Evolutionary conservation across 1,140 invertebrate genomes (phyloP).

Genomic region (Scaptomyza montana): DNA sequence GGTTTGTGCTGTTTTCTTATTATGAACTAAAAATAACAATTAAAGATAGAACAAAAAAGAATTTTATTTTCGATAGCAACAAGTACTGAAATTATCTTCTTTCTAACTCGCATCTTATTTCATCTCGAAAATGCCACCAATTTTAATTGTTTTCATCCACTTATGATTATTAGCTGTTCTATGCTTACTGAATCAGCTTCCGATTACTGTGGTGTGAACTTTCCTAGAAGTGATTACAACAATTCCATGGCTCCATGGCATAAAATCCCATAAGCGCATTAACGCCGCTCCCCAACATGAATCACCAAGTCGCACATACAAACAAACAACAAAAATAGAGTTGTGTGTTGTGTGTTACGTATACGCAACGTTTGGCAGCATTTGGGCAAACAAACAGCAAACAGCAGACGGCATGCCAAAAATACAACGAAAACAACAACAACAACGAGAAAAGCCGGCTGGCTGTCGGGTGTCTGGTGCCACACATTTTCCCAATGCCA

Average conservation of each 20-base stretch:
- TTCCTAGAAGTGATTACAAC: constrained; percentile 50
- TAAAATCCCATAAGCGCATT: constrained; percentile 47
- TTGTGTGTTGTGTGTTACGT: constrained; percentile 45
- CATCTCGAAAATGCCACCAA: too few relatives aligned
- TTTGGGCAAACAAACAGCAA: constrained; percentile 31
- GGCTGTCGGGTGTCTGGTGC: constrained; percentile 50
- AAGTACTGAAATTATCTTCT: too few relatives aligned
- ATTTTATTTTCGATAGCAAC: too few relatives aligned
- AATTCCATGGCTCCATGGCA: neutral
- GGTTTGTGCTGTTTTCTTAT: too few relatives aligned
- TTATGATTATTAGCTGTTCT: constrained; percentile 2
- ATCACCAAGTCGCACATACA: constrained; percentile 36
- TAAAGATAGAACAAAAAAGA: too few relatives aligned
- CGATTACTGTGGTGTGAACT: constrained; percentile 9
- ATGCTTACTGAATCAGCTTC: constrained; percentile 1
- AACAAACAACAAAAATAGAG: constrained; percentile 40
- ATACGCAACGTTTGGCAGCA: constrained; percentile 63
- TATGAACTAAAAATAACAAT: too few relatives aligned
- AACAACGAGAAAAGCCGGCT: constrained; percentile 1
- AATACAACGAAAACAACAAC: constrained; percentile 51
- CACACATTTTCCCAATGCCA: constrained; percentile 78
- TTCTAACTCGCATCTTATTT: too few relatives aligned
- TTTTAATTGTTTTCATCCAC: too few relatives aligned
- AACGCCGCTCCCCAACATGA: constrained; percentile 32
- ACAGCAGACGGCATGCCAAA: constrained; percentile 52